phyloP scores from a whole-genome alignment of 2,888 invertebrate genomes.

The Prenolepis imparis region DNA sequence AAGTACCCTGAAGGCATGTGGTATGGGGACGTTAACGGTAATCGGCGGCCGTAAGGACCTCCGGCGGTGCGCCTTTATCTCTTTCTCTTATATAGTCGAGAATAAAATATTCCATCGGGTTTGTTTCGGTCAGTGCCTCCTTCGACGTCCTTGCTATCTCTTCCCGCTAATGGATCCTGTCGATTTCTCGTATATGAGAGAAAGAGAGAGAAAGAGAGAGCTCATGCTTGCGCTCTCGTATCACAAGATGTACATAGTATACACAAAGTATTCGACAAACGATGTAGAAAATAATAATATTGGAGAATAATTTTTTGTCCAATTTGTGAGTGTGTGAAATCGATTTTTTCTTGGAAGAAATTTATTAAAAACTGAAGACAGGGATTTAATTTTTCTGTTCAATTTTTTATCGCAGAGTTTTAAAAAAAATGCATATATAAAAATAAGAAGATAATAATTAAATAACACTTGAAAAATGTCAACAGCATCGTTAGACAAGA shows the following conservation, averaged over 20 bases:
- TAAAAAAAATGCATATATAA: neutral
- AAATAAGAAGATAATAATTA: neutral
- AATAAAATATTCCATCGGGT: conserved; percentile 67
- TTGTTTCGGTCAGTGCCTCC: conserved; percentile 73
- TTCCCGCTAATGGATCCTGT: conserved; percentile 76
- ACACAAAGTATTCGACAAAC: neutral
- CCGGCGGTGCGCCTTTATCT: conserved; percentile 67
- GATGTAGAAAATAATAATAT: neutral
- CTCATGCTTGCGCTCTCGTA: conserved; percentile 5
- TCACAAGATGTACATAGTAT: neutral
- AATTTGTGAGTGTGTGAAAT: too few relatives aligned
- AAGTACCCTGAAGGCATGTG: conserved; percentile 44
- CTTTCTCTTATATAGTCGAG: conserved; percentile 40
- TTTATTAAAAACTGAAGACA: neutral
- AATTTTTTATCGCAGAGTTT: neutral
- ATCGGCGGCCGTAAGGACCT: conserved; percentile 67
- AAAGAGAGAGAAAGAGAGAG: neutral
- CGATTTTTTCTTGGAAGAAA: neutral
- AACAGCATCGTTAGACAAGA: neutral
- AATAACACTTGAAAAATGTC: neutral
- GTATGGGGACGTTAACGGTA: conserved; percentile 71
- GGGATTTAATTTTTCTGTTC: neutral
- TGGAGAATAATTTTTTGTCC: neutral
- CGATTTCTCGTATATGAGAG: conserved; percentile 12
- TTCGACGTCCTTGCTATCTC: conserved; percentile 76